Base-by-base conservation (phyloP, 1,140 invertebrate genomes). In the Sitobion miscanthi region DNA sequence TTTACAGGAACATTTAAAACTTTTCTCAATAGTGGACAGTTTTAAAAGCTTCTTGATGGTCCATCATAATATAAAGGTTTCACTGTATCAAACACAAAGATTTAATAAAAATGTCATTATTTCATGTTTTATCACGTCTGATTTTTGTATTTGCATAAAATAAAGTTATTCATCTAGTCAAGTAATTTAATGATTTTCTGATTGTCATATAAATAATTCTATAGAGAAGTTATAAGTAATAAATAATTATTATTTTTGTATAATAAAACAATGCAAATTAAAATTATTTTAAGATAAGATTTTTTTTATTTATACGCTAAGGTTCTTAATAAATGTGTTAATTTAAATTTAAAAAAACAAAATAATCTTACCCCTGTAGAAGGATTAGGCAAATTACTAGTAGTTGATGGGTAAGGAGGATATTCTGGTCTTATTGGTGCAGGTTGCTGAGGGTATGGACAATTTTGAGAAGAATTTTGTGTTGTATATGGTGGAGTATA, bases 401-500 rank as follows among this genome's bases (percentile, higher is more conserved):
- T 82, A 47, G 93, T 45, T 47, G 90, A 93, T 93, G 94, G 94
- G 45, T 88, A 94, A 94, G 88, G 94, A 94, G 93, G 95, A 95
- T 91, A 94, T 94, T 83, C 87, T 83, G 83, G 77, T 77, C 69
- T 88, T 86, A 86, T 8, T 47, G 83, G 9, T 47, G 62, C 45
- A 57, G 52, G 42, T 35, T 91, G 93, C n/a, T 91, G 90, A 38
- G 94, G 91, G 42, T 94, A 94, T 20, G 94, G 91, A 57, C 91
- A 94, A 77, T 94, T 91, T 90, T 94, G 94, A 14, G 94, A 88
- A 82, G 87, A 94, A 86, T 94, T 91, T 93, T 94, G 94, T 20
- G 93, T 85, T 49, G 94, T 57, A 83, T 94, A 93, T 77, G 91
- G 89, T 83, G 95, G 57, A 94, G 94, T 85, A 94, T 95, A 85